Percentiles rank a stretch among this genome's conserved stretches.
Evolutionary conservation across 2,888 invertebrate genomes (phyloP).

Genomic region (Cyclophora punctaria): DNA sequence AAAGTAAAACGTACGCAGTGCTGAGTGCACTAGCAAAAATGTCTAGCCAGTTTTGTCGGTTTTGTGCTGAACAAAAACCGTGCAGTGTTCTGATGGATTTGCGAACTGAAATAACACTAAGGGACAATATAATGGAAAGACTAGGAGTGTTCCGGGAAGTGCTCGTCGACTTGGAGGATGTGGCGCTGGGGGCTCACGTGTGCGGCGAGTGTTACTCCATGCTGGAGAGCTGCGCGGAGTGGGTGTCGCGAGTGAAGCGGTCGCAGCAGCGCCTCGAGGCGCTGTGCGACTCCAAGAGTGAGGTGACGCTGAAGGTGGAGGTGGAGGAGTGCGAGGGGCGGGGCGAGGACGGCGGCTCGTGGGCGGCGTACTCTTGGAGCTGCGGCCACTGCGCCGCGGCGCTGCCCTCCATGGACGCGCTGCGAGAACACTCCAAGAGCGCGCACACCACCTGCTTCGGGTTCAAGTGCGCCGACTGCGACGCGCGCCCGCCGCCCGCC

Average conservation of each 20-base stretch:
- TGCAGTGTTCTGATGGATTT: no score
- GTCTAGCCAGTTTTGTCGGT: not conserved
- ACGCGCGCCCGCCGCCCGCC: not conserved
- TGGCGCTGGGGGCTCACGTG: conserved; percentile 12
- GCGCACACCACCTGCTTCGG: conserved; percentile 3
- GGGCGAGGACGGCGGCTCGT: not conserved
- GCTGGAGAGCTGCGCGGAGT: conserved; percentile 10
- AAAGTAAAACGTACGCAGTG: no score
- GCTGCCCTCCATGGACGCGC: not conserved
- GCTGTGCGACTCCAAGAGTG: conserved; percentile 3
- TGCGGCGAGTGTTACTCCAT: conserved; percentile 12
- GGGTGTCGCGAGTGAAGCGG: conserved; percentile 10
- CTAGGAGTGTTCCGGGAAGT: no score
- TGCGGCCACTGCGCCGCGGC: conserved; percentile 1
- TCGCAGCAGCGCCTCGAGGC: conserved; percentile 4
- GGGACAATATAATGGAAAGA: no score
- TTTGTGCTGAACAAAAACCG: conserved; percentile 1
- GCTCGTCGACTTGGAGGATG: not conserved
- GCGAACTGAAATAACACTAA: no score
- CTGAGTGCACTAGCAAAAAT: no score
- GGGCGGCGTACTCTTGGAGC: conserved; percentile 6
- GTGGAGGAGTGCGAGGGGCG: not conserved
- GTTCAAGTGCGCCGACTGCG: conserved; percentile 5
- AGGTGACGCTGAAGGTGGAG: not conserved
- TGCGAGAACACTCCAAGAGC: conserved; percentile 2